These are phyloP conservation scores for Phorcus lineatus DNA, from an alignment of 2,888 invertebrate species.

Conservation along the genomic window DNA sequence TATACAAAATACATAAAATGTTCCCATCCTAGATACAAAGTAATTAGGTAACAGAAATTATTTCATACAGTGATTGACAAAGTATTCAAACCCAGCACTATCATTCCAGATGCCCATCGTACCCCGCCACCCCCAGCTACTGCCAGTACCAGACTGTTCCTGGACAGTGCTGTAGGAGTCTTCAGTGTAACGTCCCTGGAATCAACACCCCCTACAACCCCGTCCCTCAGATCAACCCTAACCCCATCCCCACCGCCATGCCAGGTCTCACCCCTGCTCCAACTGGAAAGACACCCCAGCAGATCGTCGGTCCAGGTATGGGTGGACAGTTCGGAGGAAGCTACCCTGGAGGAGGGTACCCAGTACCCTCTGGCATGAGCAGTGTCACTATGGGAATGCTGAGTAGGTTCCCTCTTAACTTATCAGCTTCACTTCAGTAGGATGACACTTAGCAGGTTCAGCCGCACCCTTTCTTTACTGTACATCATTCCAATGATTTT, in stretches of 20 bases:
- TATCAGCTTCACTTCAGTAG: too few relatives aligned
- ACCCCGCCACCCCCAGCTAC: constrained; percentile 56
- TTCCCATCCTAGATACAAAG: too few relatives aligned
- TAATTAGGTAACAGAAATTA: too few relatives aligned
- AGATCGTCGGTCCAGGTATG: constrained; percentile 41
- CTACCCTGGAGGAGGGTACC: constrained; percentile 45
- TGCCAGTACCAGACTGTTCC: constrained; percentile 54
- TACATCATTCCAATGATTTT: too few relatives aligned
- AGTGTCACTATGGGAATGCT: constrained; percentile 31
- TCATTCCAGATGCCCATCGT: constrained; percentile 53
- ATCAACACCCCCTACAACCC: constrained; percentile 58
- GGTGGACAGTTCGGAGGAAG: constrained; percentile 35
- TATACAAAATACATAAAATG: too few relatives aligned
- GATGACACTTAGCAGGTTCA: too few relatives aligned
- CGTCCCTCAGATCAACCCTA: constrained; percentile 54
- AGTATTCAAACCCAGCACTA: too few relatives aligned
- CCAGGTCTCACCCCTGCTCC: constrained; percentile 47
- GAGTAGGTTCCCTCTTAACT: constrained; percentile 25
- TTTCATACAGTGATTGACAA: too few relatives aligned
- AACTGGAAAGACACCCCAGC: constrained; percentile 35
- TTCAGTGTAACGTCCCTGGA: constrained; percentile 57
- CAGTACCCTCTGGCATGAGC: constrained; percentile 31
- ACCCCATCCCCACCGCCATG: constrained; percentile 49
- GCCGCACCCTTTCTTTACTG: too few relatives aligned
- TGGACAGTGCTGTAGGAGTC: constrained; percentile 59